Conservation (phyloP, 1,140 invertebrate genomes). For the Acromyrmex echinatior region DNA sequence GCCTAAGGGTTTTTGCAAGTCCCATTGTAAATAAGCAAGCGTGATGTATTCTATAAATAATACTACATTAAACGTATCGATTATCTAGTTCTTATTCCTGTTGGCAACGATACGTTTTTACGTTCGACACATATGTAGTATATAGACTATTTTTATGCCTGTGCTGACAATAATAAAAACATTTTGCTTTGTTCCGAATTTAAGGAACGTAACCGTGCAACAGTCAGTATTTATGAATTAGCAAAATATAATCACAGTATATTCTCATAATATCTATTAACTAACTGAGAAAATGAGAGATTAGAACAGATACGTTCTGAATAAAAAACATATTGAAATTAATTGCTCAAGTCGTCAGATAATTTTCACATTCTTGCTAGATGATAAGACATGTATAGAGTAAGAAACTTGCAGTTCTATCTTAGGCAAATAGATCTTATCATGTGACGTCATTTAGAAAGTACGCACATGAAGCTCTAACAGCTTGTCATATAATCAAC, state of each 20-base stretch:
- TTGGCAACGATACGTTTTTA: slow-evolving; percentile 28
- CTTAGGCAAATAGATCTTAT: slow-evolving; percentile 68
- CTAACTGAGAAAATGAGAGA: not conserved
- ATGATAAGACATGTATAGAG: slow-evolving; percentile 4
- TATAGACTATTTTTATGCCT: not conserved
- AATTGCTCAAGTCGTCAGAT: not conserved
- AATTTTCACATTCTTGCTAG: not conserved
- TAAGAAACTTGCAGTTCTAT: slow-evolving; percentile 63
- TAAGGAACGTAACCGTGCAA: slow-evolving; percentile 8
- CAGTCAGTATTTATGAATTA: not conserved
- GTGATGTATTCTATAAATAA: slow-evolving; percentile 42
- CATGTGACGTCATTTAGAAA: slow-evolving; percentile 65
- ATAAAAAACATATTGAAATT: slow-evolving; percentile 25
- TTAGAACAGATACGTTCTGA: not conserved
- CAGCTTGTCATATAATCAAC: slow-evolving; percentile 63
- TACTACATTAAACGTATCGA: slow-evolving; percentile 44
- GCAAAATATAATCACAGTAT: slow-evolving; percentile 20
- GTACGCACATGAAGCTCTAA: slow-evolving; percentile 61
- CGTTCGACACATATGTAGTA: slow-evolving; percentile 17
- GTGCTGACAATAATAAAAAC: slow-evolving; percentile 5
- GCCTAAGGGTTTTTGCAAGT: slow-evolving; percentile 67
- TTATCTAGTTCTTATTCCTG: slow-evolving; percentile 33
- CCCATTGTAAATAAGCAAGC: slow-evolving; percentile 44
- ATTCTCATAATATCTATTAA: slow-evolving; percentile 1
- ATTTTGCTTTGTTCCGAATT: slow-evolving; percentile 12